Conservation (phyloP, 1,140 invertebrate species). For the Zaprionus africanus region DNA sequence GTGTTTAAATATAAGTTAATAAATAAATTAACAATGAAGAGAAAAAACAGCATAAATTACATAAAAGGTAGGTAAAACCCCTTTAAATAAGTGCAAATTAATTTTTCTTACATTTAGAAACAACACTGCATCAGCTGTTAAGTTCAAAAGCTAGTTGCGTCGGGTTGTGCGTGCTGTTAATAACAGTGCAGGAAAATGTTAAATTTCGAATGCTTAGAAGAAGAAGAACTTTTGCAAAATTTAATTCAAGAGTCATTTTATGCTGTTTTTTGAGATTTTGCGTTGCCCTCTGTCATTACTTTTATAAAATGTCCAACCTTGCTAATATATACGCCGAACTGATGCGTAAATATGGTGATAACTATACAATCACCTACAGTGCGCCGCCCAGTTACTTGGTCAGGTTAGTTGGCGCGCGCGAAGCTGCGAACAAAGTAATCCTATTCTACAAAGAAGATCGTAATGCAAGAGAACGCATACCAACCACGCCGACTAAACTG, state of each 20-base stretch:
- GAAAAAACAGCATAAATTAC: not conserved
- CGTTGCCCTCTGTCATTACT: not conserved
- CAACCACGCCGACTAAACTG: conserved; percentile 56
- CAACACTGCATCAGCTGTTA: not conserved
- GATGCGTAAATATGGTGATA: conserved; percentile 63
- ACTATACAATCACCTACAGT: conserved; percentile 66
- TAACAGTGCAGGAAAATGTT: conserved; percentile 24
- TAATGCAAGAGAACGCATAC: not conserved
- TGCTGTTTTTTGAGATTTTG: conserved; percentile 5
- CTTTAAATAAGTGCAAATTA: not conserved
- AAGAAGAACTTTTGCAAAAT: conserved; percentile 11
- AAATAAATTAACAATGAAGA: not conserved
- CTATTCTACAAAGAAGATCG: conserved; percentile 71
- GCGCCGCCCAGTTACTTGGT: conserved; percentile 62
- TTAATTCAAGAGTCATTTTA: conserved; percentile 15
- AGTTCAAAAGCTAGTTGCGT: not conserved
- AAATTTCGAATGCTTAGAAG: conserved; percentile 22
- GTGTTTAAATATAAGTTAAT: not conserved
- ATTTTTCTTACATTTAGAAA: not conserved
- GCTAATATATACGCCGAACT: conserved; percentile 72
- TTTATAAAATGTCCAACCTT: conserved; percentile 57
- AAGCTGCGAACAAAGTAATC: conserved; percentile 63
- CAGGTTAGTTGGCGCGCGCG: conserved; percentile 50
- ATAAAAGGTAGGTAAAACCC: not conserved
- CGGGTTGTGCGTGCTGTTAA: conserved; percentile 15